Base-by-base conservation (phyloP, 1,140 invertebrate species). In the Scaptodrosophila lebanonensis region DNA sequence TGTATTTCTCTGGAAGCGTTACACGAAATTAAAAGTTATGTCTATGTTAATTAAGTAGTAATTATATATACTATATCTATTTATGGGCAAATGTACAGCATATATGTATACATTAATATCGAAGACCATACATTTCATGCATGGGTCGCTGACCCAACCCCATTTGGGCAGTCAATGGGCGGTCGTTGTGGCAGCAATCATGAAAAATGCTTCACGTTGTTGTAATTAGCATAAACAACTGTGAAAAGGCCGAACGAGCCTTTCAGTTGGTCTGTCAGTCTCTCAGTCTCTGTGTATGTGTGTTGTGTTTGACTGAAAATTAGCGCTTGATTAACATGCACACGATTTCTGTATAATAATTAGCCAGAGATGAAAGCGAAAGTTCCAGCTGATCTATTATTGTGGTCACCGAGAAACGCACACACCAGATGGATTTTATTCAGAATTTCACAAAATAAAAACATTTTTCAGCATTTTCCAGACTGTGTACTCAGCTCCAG, bases 151-250 rank as follows among this genome's bases (percentile, higher is more conserved):
- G 66, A 77, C 72, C 67, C 66, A 70, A 45, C 17, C 30, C 29
- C 51, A 54, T 38, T 38, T 38, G 35, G 15, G 7, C 11, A 49
- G 43, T 25, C 58, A 63, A 66, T 63, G 32, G 8, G 32, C 32
- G 12, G 22, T 8, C 22, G 3, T 75, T 48, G 59, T 56, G 12
- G 20, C 29, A 39, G 44, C 36, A 35, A 13, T 12, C 16, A 3
- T 11, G 17, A 20, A 32, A 62, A 49, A 29, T 47, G 38, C 45
- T 22, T 25, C 30, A 30, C 29, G 17, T 63, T 9, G 30, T 11
- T 57, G 52, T 57, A 76, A 76, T 76, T 77, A 76, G 66, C 71
- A 76, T 76, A 76, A 76, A 63, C 71, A 76, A 76, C 71, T 63
- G 71, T 63, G 61, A 66, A 43, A 25, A 25, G 22, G 3, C 22